Evolutionary conservation across 2,113 vertebrate species (phyloP), one percentile per base, ranked within the genome.

Genomic region (Octodon degus): DNA sequence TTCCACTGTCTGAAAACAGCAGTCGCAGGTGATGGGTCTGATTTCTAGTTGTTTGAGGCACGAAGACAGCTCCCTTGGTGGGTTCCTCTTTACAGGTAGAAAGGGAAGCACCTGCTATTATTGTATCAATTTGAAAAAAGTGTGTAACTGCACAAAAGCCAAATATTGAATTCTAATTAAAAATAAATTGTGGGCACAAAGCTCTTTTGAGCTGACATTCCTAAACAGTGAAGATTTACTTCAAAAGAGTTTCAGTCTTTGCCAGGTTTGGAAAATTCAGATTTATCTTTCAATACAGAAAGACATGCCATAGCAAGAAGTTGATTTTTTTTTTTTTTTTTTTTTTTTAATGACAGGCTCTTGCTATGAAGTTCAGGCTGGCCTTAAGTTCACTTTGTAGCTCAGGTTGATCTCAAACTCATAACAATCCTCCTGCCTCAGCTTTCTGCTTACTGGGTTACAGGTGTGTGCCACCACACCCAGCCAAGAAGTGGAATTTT

Each of bases 221-320:
- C 40, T 91, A 70, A 95, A 90, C 5, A 94, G 58, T 80, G 50
- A 91, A 97, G 65, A 96, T 89, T 94, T 92, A 95, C 77, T 92
- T 97, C 53, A 94, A 94, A 34, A 24, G 43, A 93, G 97, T 92
- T 92, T 94, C 20, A 79, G 34, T 93, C 79, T 94, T 97, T 95
- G 68, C 82, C 88, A 89, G 77, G 91, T 27, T 81, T 95, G 70
- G 82, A 95, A 97, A 97, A 95, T 96, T 94, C 63, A 91, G 79
- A 94, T 72, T 79, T 88, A 94, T 86, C 60, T 93, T 95, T 96
- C 34, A 30, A 94, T 65, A 95, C 1, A 58, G 67, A 96, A 89
- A 95, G 53, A 95, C 93, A 92, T 32, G 58, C 40, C 47, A 67
- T 89, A 96, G 40, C 37, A 25, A 67, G 89, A 91, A 84, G 50